phyloP scores from a whole-genome alignment of 2,113 vertebrate genomes.

The Balaeniceps rex region DNA sequence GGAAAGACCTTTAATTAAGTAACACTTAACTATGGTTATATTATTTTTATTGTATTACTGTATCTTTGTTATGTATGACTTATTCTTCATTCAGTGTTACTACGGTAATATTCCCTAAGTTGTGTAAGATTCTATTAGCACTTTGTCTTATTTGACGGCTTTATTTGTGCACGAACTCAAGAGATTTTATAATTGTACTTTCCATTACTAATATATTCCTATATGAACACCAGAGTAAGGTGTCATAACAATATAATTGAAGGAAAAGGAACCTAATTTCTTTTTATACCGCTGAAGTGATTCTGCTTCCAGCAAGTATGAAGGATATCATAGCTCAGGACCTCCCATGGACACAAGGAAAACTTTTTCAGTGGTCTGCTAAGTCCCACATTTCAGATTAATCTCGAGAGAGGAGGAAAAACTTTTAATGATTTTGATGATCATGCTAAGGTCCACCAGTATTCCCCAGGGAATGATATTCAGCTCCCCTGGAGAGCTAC shows the following conservation, averaged over 20 bases:
- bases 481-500: background rate
- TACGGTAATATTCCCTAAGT: background rate
- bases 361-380: background rate
- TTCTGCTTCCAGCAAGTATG: background rate
- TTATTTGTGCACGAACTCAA: conserved; percentile 8
- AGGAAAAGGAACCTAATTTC: background rate
- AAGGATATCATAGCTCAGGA: background rate
- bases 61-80: conserved; percentile 8
- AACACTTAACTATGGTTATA: background rate
- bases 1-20: conserved; percentile 16
- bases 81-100: background rate
- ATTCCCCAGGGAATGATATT: background rate
- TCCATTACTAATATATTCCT: background rate
- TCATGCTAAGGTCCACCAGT: background rate
- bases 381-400: background rate
- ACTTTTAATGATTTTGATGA: background rate
- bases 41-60: background rate
- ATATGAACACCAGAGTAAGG: background rate
- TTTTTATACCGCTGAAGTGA: background rate
- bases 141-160: conserved; percentile 31
- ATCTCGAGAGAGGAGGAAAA: background rate
- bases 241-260: background rate
- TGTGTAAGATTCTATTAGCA: conserved; percentile 28
- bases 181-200: conserved; percentile 16
- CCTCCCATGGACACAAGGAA: background rate